These are phyloP conservation scores for Tetropium fuscum DNA, from an alignment of 2,888 invertebrate species.

Conservation along the genomic window DNA sequence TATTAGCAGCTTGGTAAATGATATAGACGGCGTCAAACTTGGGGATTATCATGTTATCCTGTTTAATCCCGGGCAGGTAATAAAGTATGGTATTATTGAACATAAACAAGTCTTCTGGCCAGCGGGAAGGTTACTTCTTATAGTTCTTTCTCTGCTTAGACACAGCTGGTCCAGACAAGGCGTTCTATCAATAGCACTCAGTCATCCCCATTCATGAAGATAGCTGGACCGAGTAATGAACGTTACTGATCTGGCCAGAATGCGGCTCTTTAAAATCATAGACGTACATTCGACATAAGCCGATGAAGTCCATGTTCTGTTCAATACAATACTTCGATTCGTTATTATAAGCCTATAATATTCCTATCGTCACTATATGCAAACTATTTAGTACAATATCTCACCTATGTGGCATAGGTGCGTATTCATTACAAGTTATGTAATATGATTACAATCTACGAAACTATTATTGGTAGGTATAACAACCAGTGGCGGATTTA, in stretches of 20 bases:
- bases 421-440: too few relatives aligned
- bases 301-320: too few relatives aligned
- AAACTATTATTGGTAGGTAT: too few relatives aligned
- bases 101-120: constrained; percentile 53
- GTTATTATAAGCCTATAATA: too few relatives aligned
- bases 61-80: constrained; percentile 54
- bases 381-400: too few relatives aligned
- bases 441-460: too few relatives aligned
- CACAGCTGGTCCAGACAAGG: constrained; percentile 27
- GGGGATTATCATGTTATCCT: constrained; percentile 56
- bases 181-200: constrained; percentile 22
- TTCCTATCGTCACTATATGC: too few relatives aligned
- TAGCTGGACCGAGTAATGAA: constrained; percentile 16
- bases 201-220: constrained; percentile 30
- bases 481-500: too few relatives aligned
- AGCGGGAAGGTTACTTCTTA: constrained; percentile 46
- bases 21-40: constrained; percentile 48
- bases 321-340: too few relatives aligned
- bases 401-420: too few relatives aligned
- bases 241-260: constrained; percentile 5
- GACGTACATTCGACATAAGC: too few relatives aligned
- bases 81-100: constrained; percentile 49
- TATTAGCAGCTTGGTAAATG: constrained; percentile 40
- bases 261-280: constrained; percentile 4
- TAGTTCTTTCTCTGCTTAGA: constrained; percentile 18